Percentiles rank a stretch among this genome's conserved stretches.
Conservation (phyloP, 1,140 invertebrate genomes). For the Bombus cullumanus region DNA sequence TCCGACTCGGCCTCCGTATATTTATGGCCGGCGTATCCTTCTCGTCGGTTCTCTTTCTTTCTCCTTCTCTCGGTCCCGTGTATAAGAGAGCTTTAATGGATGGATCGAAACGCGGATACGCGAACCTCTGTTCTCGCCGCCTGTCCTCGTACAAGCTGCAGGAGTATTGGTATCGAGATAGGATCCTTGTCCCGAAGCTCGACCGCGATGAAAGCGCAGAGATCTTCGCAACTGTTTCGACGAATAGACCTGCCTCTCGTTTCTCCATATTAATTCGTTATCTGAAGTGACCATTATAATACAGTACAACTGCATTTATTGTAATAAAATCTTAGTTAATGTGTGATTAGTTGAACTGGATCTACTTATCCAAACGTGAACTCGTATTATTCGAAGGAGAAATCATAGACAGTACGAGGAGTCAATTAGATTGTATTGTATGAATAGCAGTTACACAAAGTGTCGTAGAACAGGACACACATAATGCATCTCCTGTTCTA, state of each 20-base stretch:
- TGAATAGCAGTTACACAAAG: no score
- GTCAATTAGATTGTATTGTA: no score
- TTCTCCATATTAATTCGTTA: not conserved
- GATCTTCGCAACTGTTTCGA: not conserved
- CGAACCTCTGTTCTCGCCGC: constrained; percentile 81
- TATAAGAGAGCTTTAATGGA: constrained; percentile 78
- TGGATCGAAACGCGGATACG: constrained; percentile 76
- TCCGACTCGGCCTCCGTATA: constrained; percentile 76
- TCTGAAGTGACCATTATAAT: not conserved
- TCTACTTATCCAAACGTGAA: not conserved
- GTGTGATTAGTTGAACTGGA: not conserved
- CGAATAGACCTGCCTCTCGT: not conserved
- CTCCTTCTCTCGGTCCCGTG: constrained; percentile 36
- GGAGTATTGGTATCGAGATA: constrained; percentile 43
- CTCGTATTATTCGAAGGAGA: no score
- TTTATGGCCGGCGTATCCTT: constrained; percentile 80
- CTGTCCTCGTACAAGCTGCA: constrained; percentile 48
- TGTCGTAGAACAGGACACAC: no score
- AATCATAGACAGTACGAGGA: no score
- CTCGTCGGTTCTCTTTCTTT: constrained; percentile 60
- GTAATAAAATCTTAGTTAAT: not conserved
- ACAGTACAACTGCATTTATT: not conserved
- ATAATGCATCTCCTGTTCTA: no score
- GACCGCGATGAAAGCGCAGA: constrained; percentile 8
- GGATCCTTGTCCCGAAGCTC: constrained; percentile 35